Evolutionary conservation across 2,888 invertebrate genomes (phyloP), one percentile per base, ranked within the genome.

Genomic region (Drosophila anomalata): DNA sequence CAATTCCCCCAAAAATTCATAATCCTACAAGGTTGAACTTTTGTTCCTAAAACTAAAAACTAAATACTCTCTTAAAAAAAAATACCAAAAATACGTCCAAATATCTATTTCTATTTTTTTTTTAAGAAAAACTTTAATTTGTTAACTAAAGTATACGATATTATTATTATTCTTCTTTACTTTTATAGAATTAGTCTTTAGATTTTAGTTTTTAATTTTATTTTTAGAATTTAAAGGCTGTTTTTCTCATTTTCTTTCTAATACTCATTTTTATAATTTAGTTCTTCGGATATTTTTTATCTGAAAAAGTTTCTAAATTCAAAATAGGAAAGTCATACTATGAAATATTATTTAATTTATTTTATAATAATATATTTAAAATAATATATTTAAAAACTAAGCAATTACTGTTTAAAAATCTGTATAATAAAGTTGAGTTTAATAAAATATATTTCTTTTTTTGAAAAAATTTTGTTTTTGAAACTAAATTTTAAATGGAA

Each of bases 11-110:
- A 17, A 17, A 17, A 17, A 17, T 17, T 17, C 17, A 0, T 17
- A 39, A 3, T 36, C 36, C 46, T 24, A 31, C 39, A 65, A 60
- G 63, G 57, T 75, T 58, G 53, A 75, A 75, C 61, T 53, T 44
- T 29, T 62, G 57, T 75, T 68, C 68, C 63, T 67, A 70, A 61
- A 65, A 51, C 50, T 55, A 24, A 47, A 24, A 46, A 42, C 41
- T 44, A 29, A 11, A 17, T 50, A 39, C 33, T 29, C 12, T 26
- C 11, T 20, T 14, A 8, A 48, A 51, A 36, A 36, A 36, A 12
- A 12, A 12, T 5, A 36, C 59, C 59, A 70, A 51, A 58, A 29
- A 31, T 31, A 39, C n/a, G 47, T 63, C 61, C 46, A 60, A 60
- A 36, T 33, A 60, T 24, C 20, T 39, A 46, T 46, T 46, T 14